These are phyloP conservation scores for Sinocyclocheilus anophthalmus DNA, from an alignment of 2,113 vertebrate species.

Conservation along the genomic window DNA sequence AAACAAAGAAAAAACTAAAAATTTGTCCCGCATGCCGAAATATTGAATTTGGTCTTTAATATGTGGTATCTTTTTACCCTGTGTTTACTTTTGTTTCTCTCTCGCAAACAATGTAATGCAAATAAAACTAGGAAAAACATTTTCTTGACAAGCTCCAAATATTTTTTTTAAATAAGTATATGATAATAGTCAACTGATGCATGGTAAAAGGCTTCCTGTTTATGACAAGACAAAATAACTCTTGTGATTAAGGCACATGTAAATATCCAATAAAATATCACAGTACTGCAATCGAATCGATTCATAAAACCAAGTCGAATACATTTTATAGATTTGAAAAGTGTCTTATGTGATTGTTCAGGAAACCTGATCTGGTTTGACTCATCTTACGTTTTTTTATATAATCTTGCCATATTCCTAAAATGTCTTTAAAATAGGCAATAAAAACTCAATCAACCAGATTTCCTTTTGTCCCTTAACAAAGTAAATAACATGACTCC, in stretches of 20 bases:
- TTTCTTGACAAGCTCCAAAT: not conserved
- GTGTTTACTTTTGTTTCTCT: not conserved
- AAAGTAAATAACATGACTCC: not conserved
- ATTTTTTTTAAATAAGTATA: not conserved
- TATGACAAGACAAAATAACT: not conserved
- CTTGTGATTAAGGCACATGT: constrained; percentile 23
- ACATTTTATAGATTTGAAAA: not conserved
- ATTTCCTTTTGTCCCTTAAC: not conserved
- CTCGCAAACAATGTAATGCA: not conserved
- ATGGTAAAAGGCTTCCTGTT: not conserved
- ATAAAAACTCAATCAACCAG: not conserved
- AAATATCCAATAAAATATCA: constrained; percentile 24
- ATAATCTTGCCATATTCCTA: not conserved
- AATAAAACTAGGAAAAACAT: not conserved
- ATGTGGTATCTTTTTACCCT: not conserved
- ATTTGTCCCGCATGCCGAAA: not conserved
- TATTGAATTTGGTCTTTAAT: constrained; percentile 31
- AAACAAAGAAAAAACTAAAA: not conserved
- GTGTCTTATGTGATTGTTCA: constrained; percentile 20
- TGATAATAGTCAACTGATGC: not conserved
- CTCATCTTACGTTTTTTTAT: not conserved
- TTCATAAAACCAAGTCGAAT: not conserved
- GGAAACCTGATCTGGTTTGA: constrained; percentile 4
- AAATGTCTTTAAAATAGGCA: not conserved
- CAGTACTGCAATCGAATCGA: constrained; percentile 19